Conservation (phyloP, 2,797 vertebrate genomes). For the Euthynnus affinis region DNA sequence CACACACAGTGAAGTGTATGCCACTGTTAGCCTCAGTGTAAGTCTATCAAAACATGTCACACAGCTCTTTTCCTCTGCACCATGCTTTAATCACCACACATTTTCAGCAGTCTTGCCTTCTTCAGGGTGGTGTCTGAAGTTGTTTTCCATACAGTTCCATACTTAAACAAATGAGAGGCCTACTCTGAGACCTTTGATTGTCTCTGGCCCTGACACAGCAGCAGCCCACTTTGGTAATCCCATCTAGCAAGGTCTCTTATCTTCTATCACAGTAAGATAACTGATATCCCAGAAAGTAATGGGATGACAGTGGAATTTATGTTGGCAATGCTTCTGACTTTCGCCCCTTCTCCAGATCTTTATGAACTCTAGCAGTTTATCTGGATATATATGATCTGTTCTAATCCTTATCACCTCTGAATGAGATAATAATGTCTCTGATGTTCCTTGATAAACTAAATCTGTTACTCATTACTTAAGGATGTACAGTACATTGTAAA, state of each 20-base stretch:
- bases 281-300: constrained; percentile 15
- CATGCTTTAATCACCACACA: too few species aligned
- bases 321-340: neutral
- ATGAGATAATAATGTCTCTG: too few species aligned
- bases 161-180: neutral
- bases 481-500: neutral
- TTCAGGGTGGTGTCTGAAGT: too few species aligned
- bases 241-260: constrained; percentile 7
- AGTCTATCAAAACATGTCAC: too few species aligned
- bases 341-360: neutral
- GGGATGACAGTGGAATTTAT: neutral
- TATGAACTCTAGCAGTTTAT: neutral
- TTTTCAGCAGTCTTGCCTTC: too few species aligned
- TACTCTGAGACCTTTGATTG: too few species aligned
- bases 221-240: neutral
- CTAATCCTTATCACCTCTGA: neutral
- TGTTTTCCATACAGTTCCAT: too few species aligned
- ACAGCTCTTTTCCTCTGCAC: too few species aligned
- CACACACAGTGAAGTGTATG: too few species aligned
- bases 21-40: too few species aligned
- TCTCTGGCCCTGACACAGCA: neutral
- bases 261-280: neutral
- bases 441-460: neutral
- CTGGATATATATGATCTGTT: neutral
- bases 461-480: too few species aligned